Evolutionary conservation across 2,797 vertebrate genomes (phyloP).

Genomic region (Sparidentex hasta): DNA sequence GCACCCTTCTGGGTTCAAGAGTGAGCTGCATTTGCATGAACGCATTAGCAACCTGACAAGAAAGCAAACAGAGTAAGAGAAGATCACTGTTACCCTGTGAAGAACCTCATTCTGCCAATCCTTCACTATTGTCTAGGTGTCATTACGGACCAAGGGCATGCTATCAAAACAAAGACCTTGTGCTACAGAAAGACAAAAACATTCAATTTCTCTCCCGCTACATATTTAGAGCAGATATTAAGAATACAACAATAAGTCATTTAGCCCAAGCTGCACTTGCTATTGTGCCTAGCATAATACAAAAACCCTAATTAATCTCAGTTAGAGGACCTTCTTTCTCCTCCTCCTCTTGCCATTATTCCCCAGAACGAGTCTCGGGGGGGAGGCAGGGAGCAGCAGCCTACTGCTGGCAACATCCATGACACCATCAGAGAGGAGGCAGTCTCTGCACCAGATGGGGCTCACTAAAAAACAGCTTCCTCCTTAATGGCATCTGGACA

Average conservation of each 20-base stretch:
- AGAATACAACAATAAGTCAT: slow-evolving; percentile 77
- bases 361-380: slow-evolving; percentile 77
- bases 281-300: slow-evolving; percentile 80
- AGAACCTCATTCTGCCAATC: slow-evolving; percentile 51
- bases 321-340: slow-evolving; percentile 77
- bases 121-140: slow-evolving; percentile 61
- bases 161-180: slow-evolving; percentile 66
- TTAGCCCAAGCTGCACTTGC: slow-evolving; percentile 74
- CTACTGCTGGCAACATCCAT: slow-evolving; percentile 73
- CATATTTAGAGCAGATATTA: slow-evolving; percentile 76
- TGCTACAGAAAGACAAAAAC: slow-evolving; percentile 57
- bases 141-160: slow-evolving; percentile 61
- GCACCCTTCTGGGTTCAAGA: slow-evolving; percentile 33
- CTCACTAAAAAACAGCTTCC: slow-evolving; percentile 64
- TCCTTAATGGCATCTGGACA: slow-evolving; percentile 71
- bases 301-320: slow-evolving; percentile 85
- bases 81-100: slow-evolving; percentile 46
- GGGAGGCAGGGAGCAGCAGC: slow-evolving; percentile 70
- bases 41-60: slow-evolving; percentile 47
- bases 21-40: slow-evolving; percentile 57
- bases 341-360: slow-evolving; percentile 75
- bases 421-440: slow-evolving; percentile 64
- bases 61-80: slow-evolving; percentile 34
- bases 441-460: slow-evolving; percentile 73
- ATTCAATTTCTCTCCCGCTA: slow-evolving; percentile 58